These are phyloP conservation scores for Tringa solitaria DNA, from an alignment of 2,113 vertebrate genomes.

Conservation along the genomic window DNA sequence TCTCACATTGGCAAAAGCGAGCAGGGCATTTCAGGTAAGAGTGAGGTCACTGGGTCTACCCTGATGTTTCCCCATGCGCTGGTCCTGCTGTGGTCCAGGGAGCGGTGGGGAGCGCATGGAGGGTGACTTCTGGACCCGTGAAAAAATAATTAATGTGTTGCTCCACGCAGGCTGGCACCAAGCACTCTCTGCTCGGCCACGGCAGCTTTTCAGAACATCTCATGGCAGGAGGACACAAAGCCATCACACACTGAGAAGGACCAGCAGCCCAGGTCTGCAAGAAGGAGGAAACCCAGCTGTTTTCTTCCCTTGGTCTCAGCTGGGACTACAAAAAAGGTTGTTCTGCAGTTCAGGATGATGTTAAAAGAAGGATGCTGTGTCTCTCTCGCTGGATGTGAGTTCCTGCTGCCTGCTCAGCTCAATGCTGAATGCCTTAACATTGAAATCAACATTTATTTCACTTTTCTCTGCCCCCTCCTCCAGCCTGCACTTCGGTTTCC, in stretches of 20 bases:
- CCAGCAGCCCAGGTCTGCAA: not conserved
- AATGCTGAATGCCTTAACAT: not conserved
- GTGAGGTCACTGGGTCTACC: not conserved
- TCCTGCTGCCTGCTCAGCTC: not conserved
- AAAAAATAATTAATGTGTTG: not conserved
- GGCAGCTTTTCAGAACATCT: not conserved
- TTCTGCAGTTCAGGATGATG: not conserved
- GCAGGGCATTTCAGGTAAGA: not conserved
- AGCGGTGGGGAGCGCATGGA: fast-evolving
- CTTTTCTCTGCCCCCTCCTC: not conserved
- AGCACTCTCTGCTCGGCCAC: fast-evolving
- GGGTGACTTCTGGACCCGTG: not conserved
- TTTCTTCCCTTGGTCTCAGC: not conserved
- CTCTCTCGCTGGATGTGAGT: not conserved
- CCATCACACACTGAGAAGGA: fast-evolving
- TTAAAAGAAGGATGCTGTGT: not conserved
- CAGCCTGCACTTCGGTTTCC: not conserved
- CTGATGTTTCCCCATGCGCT: fast-evolving
- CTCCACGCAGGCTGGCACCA: not conserved
- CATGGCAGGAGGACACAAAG: not conserved
- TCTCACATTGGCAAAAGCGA: not conserved
- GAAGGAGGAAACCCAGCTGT: not conserved
- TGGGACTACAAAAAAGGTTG: not conserved
- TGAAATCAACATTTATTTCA: not conserved
- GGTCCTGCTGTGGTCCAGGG: not conserved